phyloP scores from a whole-genome alignment of 1,140 invertebrate genomes.

The Formica exsecta region DNA sequence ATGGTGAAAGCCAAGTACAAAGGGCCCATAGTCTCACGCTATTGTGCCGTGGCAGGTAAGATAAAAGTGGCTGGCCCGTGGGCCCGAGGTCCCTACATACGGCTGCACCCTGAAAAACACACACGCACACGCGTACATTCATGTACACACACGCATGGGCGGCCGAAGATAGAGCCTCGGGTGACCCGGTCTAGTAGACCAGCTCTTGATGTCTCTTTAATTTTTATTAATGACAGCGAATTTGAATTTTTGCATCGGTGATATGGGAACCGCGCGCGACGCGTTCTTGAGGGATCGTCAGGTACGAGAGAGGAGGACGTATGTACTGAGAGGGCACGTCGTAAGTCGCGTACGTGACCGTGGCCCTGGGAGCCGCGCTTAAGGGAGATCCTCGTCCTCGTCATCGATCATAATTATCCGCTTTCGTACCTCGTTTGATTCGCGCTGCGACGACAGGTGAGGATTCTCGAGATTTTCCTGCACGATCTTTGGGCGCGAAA shows the following conservation, averaged over 20 bases:
- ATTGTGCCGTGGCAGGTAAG: conserved; percentile 85
- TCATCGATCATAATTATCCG: conserved; percentile 84
- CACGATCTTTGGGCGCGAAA: conserved; percentile 8
- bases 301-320: conserved; percentile 43
- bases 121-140: background rate
- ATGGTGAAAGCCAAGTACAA: conserved; percentile 83
- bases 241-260: conserved; percentile 87
- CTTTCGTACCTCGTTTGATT: conserved; percentile 63
- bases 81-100: conserved; percentile 55
- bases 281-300: conserved; percentile 57
- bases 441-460: conserved; percentile 61
- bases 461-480: conserved; percentile 59
- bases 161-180: conserved; percentile 17
- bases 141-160: background rate
- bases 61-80: conserved; percentile 82
- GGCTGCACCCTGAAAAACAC: conserved; percentile 46
- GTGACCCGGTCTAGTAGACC: conserved; percentile 66
- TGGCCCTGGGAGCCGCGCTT: conserved; percentile 46
- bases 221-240: conserved; percentile 87
- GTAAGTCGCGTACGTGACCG: conserved; percentile 66
- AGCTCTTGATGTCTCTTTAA: conserved; percentile 86
- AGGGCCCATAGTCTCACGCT: conserved; percentile 86
- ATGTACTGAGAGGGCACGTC: conserved; percentile 60
- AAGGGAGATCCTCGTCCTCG: conserved; percentile 36
- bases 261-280: conserved; percentile 84